A percentile compares a stretch with the other conserved stretches of the same genome.
Evolutionary conservation across 23 tunicate genomes (phyloP).

Genomic region (Styela clava): DNA sequence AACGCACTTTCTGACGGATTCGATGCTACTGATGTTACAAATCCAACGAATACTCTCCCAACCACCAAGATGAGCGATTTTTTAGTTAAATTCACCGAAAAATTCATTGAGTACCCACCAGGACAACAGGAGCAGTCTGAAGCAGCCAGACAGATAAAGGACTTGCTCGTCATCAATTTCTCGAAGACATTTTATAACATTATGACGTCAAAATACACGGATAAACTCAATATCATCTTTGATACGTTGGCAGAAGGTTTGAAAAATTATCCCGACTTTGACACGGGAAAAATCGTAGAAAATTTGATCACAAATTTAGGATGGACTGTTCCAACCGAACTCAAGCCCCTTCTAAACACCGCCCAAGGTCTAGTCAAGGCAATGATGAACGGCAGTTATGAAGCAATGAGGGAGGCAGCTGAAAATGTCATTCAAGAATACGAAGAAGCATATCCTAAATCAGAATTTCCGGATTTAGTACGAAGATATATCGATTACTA

Average conservation of each 20-base stretch:
- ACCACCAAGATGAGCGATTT: slow-evolving; percentile 13
- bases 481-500: background rate
- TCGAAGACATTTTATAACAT: slow-evolving; percentile 18
- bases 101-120: background rate
- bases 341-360: slow-evolving; percentile 2
- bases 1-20: background rate
- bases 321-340: background rate
- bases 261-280: background rate
- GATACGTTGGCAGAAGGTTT: background rate
- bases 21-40: background rate
- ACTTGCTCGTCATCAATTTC: background rate
- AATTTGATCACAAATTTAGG: slow-evolving; percentile 5
- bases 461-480: slow-evolving; percentile 11
- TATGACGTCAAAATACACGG: slow-evolving; percentile 9
- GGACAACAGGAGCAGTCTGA: background rate
- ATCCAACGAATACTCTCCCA: background rate
- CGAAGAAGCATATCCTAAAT: background rate
- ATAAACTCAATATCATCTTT: background rate
- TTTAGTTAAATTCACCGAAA: background rate
- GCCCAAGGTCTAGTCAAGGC: background rate
- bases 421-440: background rate
- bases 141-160: background rate
- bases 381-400: background rate
- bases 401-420: background rate
- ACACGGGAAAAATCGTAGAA: slow-evolving; percentile 1